A percentile compares a stretch with the other conserved stretches of the same genome.
These are phyloP conservation scores for Oncopodura yosiiana DNA, from an alignment of 1,140 invertebrate genomes.

Conservation along the genomic window DNA sequence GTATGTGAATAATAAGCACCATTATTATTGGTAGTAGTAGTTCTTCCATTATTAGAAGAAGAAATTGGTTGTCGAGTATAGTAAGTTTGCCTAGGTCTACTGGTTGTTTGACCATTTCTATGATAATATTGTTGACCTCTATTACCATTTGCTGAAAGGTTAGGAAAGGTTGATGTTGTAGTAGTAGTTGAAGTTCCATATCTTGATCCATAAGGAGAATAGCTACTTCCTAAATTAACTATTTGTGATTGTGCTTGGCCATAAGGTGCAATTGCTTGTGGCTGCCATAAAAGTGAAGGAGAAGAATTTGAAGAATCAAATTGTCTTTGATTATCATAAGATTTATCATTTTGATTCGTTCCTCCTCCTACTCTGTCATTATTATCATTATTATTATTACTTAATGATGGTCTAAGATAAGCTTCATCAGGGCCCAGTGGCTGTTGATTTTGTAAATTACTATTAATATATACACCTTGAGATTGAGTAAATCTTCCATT, in stretches of 20 bases:
- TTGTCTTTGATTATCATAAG: too few species aligned
- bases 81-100: not conserved
- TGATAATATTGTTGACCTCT: not conserved
- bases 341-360: too few species aligned
- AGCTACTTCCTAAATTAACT: not conserved
- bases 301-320: too few species aligned
- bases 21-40: too few species aligned
- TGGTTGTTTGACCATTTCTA: not conserved
- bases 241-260: slow-evolving; percentile 2
- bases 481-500: slow-evolving; percentile 1
- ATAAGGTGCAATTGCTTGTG: not conserved
- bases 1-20: too few species aligned
- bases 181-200: not conserved
- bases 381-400: not conserved
- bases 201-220: not conserved
- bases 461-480: slow-evolving; percentile 2
- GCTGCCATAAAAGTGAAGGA: too few species aligned
- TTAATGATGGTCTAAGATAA: too few species aligned
- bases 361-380: not conserved
- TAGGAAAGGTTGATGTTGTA: not conserved
- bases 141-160: not conserved
- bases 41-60: not conserved
- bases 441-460: not conserved
- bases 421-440: too few species aligned
- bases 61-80: not conserved